A percentile compares a stretch with the other conserved stretches of the same genome.
These are phyloP conservation scores for Plebejus melissa DNA, from an alignment of 2,888 invertebrate species.

Conservation along the genomic window DNA sequence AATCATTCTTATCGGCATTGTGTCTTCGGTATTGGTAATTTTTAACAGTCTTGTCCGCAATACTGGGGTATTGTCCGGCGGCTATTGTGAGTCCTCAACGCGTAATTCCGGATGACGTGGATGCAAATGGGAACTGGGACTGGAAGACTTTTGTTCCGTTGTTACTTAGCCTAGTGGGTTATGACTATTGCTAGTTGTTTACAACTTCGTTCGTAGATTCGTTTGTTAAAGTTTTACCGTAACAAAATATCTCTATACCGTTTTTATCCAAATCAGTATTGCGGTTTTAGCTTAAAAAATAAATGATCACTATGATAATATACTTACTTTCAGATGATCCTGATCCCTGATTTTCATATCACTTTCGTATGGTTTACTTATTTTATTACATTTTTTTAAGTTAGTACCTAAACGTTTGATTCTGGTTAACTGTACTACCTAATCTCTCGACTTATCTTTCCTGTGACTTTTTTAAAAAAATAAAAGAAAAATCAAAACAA, in stretches of 20 bases:
- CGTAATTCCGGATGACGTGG: slow-evolving; percentile 49
- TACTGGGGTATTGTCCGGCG: slow-evolving; percentile 53
- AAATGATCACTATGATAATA: too few relatives aligned
- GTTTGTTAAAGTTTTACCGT: background rate
- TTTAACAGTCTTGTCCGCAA: slow-evolving; percentile 31
- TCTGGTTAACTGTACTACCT: too few relatives aligned
- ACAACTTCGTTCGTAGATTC: background rate
- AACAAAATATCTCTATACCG: background rate
- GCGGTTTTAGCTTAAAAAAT: too few relatives aligned
- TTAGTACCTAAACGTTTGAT: too few relatives aligned
- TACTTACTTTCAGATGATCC: too few relatives aligned
- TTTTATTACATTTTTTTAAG: too few relatives aligned
- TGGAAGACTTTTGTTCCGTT: slow-evolving; percentile 40
- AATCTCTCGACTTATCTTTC: too few relatives aligned
- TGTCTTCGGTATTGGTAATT: slow-evolving; percentile 28
- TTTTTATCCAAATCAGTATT: too few relatives aligned
- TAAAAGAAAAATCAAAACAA: too few relatives aligned
- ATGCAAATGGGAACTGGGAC: slow-evolving; percentile 28
- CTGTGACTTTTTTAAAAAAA: too few relatives aligned
- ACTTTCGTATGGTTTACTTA: too few relatives aligned
- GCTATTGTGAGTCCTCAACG: slow-evolving; percentile 55
- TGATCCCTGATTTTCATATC: too few relatives aligned
- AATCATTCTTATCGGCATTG: slow-evolving; percentile 23
- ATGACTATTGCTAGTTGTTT: background rate
- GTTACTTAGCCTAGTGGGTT: background rate